Conservation (phyloP, 2,797 vertebrate genomes). For the Luscinia luscinia region DNA sequence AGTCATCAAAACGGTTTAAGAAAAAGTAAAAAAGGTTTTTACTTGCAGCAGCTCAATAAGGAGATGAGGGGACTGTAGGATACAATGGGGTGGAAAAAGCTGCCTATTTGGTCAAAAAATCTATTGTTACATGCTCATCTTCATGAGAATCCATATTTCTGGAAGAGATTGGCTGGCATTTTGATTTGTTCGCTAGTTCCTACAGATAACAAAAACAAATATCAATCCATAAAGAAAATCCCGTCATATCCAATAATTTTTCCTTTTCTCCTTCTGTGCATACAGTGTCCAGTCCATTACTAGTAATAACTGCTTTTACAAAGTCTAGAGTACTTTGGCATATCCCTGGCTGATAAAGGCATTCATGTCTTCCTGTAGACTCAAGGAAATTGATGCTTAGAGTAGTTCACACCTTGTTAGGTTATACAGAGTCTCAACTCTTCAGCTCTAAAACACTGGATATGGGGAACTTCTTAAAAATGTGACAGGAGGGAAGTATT, state of each 20-base stretch:
- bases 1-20: not conserved
- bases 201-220: slow-evolving; percentile 36
- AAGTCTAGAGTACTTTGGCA: not conserved
- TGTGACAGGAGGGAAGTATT: not conserved
- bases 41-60: not conserved
- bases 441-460: not conserved
- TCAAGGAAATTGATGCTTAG: not conserved
- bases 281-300: not conserved
- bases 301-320: not conserved
- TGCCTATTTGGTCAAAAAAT: not conserved
- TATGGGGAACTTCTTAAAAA: not conserved
- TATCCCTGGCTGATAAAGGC: not conserved
- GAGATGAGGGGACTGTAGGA: not conserved
- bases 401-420: not conserved
- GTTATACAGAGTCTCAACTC: not conserved
- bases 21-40: not conserved
- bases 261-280: not conserved
- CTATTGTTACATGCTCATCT: not conserved
- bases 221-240: slow-evolving; percentile 3
- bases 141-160: not conserved
- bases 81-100: not conserved
- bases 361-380: not conserved
- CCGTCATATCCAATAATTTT: not conserved
- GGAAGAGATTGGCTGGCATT: slow-evolving; percentile 6
- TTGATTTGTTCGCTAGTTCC: slow-evolving; percentile 29